Percentiles rank a stretch among this genome's conserved stretches.
Evolutionary conservation across 1,140 invertebrate species (phyloP).

Genomic region (Whitmania pigra): DNA sequence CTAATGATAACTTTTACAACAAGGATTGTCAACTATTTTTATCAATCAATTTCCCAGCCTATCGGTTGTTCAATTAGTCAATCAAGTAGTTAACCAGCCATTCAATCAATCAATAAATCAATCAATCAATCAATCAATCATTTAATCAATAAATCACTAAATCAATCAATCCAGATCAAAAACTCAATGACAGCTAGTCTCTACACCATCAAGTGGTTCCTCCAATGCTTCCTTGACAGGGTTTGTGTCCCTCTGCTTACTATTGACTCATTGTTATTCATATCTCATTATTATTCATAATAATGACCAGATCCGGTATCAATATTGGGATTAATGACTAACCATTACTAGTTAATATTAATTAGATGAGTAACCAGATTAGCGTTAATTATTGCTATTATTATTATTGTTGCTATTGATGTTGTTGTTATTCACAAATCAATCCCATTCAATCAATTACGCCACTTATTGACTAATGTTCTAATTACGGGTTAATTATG

Average conservation of each 20-base stretch:
- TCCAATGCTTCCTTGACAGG: slow-evolving; percentile 91
- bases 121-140: too few relatives aligned
- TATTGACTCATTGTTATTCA: background rate
- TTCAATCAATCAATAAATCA: too few relatives aligned
- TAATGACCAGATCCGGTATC: background rate
- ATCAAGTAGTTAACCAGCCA: too few relatives aligned
- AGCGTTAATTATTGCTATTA: background rate
- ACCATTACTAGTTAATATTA: too few relatives aligned
- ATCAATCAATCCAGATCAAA: slow-evolving; percentile 52
- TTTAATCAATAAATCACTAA: too few relatives aligned
- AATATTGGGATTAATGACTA: background rate
- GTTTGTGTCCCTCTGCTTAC: slow-evolving; percentile 46
- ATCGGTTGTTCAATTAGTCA: too few relatives aligned
- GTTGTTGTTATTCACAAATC: background rate
- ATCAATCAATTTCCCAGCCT: background rate
- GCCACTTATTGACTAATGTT: background rate
- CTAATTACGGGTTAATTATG: too few relatives aligned
- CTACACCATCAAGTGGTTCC: slow-evolving; percentile 97
- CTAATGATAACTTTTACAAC: too few relatives aligned
- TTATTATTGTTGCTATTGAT: background rate
- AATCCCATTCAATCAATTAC: background rate
- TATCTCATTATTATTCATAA: background rate
- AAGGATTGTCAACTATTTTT: too few relatives aligned
- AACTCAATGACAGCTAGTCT: slow-evolving; percentile 86
- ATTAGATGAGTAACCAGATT: too few relatives aligned